Evolutionary conservation across 2,888 invertebrate species (phyloP).

Genomic region (Cotesia congregata): DNA sequence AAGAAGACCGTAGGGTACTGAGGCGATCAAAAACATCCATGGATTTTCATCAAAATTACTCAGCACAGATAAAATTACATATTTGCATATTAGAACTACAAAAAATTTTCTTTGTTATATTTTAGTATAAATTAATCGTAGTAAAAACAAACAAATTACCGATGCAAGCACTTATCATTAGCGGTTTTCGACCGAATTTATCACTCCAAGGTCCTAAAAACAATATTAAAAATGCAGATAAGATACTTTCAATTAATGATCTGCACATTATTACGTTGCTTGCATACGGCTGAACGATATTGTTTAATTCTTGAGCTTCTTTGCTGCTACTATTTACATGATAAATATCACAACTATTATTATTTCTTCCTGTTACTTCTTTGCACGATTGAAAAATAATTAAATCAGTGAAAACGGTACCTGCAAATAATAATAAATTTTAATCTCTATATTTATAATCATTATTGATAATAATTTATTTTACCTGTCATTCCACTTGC

Average conservation of each 20-base stretch:
- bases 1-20: constrained; percentile 54
- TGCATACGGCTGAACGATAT: constrained; percentile 78
- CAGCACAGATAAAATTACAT: constrained; percentile 53
- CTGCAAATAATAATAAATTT: constrained; percentile 60
- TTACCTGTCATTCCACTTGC: constrained; percentile 56
- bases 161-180: constrained; percentile 76
- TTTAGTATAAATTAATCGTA: background rate
- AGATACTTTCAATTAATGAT: constrained; percentile 76
- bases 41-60: constrained; percentile 52
- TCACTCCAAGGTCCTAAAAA: constrained; percentile 89
- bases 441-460: background rate
- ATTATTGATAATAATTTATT: background rate
- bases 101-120: constrained; percentile 15
- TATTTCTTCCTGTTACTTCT: constrained; percentile 72
- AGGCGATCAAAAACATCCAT: constrained; percentile 58
- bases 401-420: constrained; percentile 77
- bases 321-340: constrained; percentile 73
- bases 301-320: constrained; percentile 71
- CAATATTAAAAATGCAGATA: constrained; percentile 79
- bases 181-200: constrained; percentile 81
- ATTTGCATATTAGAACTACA: constrained; percentile 52
- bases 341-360: constrained; percentile 75
- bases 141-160: constrained; percentile 68
- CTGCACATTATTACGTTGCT: constrained; percentile 76
- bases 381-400: constrained; percentile 80